Conservation (phyloP, 2,888 invertebrate species). For the Cosmia pyralina region DNA sequence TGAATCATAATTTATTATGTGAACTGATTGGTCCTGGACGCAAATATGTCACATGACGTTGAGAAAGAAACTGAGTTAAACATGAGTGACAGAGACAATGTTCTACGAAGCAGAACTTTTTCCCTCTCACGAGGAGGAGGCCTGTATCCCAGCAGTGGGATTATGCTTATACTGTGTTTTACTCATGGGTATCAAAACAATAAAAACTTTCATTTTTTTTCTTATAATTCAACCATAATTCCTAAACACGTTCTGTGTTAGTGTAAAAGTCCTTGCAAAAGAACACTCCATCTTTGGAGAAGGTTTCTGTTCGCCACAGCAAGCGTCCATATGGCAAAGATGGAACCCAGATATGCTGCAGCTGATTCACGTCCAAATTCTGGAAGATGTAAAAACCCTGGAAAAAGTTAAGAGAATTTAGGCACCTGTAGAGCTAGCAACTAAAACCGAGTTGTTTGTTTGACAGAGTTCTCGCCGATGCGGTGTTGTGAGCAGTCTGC, state of each 20-base stretch:
- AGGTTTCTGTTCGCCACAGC: slow-evolving; percentile 18
- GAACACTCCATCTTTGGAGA: not conserved
- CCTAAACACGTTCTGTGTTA: not conserved
- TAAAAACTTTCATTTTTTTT: not conserved
- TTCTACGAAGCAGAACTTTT: not conserved
- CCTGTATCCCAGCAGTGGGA: too few species aligned
- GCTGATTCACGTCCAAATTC: slow-evolving; percentile 25
- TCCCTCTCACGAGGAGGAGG: not conserved
- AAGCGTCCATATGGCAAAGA: slow-evolving; percentile 3
- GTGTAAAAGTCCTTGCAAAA: slow-evolving; percentile 27
- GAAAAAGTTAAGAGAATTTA: not conserved
- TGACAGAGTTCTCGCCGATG: not conserved
- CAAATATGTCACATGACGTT: not conserved
- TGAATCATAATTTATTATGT: too few species aligned
- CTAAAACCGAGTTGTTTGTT: not conserved
- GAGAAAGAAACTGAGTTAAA: not conserved
- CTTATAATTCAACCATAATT: not conserved
- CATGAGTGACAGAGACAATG: too few species aligned
- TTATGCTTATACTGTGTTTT: not conserved
- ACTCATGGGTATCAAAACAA: not conserved
- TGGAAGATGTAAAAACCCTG: slow-evolving; percentile 30
- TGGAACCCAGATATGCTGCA: slow-evolving; percentile 37
- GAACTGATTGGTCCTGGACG: not conserved
- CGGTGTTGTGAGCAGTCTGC: not conserved
- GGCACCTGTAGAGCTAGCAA: not conserved